Evolutionary conservation across 2,888 invertebrate genomes (phyloP).

Genomic region (Digitonthophagus gazella): DNA sequence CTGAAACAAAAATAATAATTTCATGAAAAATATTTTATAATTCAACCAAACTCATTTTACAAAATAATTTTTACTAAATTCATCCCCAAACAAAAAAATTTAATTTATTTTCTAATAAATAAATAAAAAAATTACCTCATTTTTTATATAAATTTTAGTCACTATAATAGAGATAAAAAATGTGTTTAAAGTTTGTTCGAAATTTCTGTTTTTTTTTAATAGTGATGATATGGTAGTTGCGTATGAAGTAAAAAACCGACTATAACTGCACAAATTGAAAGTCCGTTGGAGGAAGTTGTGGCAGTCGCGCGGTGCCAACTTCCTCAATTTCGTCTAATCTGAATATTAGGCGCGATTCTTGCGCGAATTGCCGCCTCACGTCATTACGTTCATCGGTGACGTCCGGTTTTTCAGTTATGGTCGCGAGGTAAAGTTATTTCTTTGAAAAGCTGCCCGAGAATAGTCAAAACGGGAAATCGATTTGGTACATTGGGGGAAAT

Average conservation of each 20-base stretch:
- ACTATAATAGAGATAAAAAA: too few relatives aligned
- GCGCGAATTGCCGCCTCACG: conserved; percentile 1
- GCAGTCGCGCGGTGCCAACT: conserved; percentile 12
- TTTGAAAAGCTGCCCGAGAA: neutral
- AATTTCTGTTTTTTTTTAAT: too few relatives aligned
- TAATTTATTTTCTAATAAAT: too few relatives aligned
- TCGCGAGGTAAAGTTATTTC: neutral
- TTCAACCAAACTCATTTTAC: neutral
- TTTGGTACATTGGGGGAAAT: neutral
- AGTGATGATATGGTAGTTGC: too few relatives aligned
- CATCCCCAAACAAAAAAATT: too few relatives aligned
- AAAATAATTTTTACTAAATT: neutral
- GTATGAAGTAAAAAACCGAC: neutral
- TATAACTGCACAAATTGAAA: conserved; percentile 10
- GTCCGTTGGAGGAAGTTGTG: conserved; percentile 8
- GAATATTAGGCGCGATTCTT: conserved; percentile 12
- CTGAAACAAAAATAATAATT: conserved; percentile 39
- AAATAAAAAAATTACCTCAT: too few relatives aligned
- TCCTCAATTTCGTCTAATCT: conserved; percentile 16
- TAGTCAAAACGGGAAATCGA: neutral
- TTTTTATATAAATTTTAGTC: too few relatives aligned
- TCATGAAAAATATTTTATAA: neutral
- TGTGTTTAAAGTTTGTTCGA: too few relatives aligned
- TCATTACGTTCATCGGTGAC: conserved; percentile 10
- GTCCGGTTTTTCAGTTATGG: conserved; percentile 3